Evolutionary conservation across 2,797 vertebrate species (phyloP), one percentile per base, ranked within the genome.

Genomic region (Mionectes olivaceus): DNA sequence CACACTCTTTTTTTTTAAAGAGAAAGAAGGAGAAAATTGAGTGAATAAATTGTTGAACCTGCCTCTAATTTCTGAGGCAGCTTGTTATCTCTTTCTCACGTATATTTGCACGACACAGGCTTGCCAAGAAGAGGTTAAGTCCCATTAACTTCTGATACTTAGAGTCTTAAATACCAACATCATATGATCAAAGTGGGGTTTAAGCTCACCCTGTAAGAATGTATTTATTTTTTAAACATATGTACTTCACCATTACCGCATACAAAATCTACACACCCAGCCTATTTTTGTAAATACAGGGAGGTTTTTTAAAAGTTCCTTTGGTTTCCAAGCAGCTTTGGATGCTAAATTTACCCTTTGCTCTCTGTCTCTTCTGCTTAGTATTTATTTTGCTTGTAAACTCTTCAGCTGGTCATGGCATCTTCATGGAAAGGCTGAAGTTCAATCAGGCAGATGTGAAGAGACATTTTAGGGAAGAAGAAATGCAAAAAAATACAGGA

Each of bases 131-230:
- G 47, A 68, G 32, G 50, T 7, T 89, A 83, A 94, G 60, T 59
- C 68, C 78, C 90, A 89, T 83, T 95, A 95, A 91, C 60, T 85
- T 89, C 35, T 83, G 81, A 44, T 80, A 91, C 89, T 96, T 68
- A 77, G 59, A 90, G 46, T 52, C 56, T 90, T 68, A 89, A 90
- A 92, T 83, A 65, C 76, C 78, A 81, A 61, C 25, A 77, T 44
- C 69, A 75, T 33, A 41, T 87, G 65, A 92, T 81, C 67, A 52
- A 92, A 85, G 65, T 21, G 61, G 53, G 43, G 64, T 78, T 91
- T 81, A 65, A 82, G 74, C 81, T 64, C 56, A 74, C 56, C 35
- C 23, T 73, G 28, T 24, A 88, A 50, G 65, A 71, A 85, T 65
- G 30, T 5, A 14, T 4, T 49, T 76, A 37, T 19, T 61, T 55